phyloP scores from a whole-genome alignment of 2,113 vertebrate species.

The Pelobates fuscus region DNA sequence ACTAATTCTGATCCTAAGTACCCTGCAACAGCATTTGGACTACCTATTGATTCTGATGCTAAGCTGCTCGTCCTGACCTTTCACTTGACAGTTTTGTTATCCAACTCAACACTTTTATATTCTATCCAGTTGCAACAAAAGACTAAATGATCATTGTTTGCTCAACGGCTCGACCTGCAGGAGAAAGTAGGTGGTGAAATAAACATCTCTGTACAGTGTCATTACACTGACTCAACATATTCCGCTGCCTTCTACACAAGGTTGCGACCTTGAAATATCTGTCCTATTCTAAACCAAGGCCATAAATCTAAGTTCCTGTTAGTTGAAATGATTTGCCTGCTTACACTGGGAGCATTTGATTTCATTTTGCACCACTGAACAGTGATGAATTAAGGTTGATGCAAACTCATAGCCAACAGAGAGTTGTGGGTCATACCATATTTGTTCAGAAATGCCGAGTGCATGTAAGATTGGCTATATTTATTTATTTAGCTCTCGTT shows the following conservation, averaged over 20 bases:
- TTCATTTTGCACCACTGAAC: constrained; percentile 33
- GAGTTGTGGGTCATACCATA: constrained; percentile 4
- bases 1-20: too few species aligned
- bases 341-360: constrained; percentile 8
- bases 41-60: too few species aligned
- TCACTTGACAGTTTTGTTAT: too few species aligned
- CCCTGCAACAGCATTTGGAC: too few species aligned
- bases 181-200: too few species aligned
- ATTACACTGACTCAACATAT: too few species aligned
- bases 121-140: too few species aligned
- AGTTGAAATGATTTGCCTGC: constrained; percentile 26
- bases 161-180: too few species aligned
- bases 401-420: constrained; percentile 5
- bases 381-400: constrained; percentile 29
- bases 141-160: too few species aligned
- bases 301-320: constrained; percentile 29
- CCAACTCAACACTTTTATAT: too few species aligned
- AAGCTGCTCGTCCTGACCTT: too few species aligned
- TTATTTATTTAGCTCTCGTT: constrained; percentile 1
- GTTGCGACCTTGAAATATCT: constrained; percentile 32
- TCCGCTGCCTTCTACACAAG: neutral
- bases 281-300: neutral
- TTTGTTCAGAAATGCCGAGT: constrained; percentile 4
- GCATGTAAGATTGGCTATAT: constrained; percentile 7
- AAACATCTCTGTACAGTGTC: too few species aligned